phyloP scores from a whole-genome alignment of 2,113 vertebrate species.

The Glaucidium brasilianum region DNA sequence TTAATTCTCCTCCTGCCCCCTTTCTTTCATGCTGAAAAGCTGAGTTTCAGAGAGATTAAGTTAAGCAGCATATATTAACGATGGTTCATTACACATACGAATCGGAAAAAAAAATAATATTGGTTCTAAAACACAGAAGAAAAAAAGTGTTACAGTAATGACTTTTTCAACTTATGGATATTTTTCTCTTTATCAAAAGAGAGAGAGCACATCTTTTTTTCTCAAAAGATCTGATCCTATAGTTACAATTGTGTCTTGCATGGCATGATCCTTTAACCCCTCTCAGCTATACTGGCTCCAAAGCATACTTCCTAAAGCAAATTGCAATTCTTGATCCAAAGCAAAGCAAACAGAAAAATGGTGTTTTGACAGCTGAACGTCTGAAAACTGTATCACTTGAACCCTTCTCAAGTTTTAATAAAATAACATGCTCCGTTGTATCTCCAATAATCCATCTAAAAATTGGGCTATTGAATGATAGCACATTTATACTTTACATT shows the following conservation, averaged over 20 bases:
- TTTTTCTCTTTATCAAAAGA: background rate
- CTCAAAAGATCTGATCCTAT: background rate
- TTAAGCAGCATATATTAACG: slow-evolving; percentile 9
- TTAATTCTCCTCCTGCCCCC: background rate
- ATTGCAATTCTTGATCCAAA: background rate
- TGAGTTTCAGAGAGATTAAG: slow-evolving; percentile 2
- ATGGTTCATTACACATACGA: slow-evolving; percentile 5
- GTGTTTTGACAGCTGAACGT: background rate
- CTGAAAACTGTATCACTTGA: background rate
- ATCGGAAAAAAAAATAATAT: background rate
- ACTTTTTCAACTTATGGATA: background rate
- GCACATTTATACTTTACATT: background rate
- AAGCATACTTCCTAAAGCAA: background rate
- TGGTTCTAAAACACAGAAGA: background rate
- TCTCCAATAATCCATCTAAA: background rate
- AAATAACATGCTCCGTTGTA: background rate
- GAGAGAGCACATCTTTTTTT: background rate
- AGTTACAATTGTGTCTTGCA: background rate
- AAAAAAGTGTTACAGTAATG: background rate
- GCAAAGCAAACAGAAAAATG: background rate
- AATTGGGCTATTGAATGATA: background rate
- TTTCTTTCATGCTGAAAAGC: background rate
- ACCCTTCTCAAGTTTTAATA: background rate
- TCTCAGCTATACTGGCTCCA: background rate
- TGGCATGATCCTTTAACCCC: background rate